A percentile compares a stretch with the other conserved stretches of the same genome.
These are phyloP conservation scores for Agrotis puta DNA, from an alignment of 2,888 invertebrate genomes.

Conservation along the genomic window DNA sequence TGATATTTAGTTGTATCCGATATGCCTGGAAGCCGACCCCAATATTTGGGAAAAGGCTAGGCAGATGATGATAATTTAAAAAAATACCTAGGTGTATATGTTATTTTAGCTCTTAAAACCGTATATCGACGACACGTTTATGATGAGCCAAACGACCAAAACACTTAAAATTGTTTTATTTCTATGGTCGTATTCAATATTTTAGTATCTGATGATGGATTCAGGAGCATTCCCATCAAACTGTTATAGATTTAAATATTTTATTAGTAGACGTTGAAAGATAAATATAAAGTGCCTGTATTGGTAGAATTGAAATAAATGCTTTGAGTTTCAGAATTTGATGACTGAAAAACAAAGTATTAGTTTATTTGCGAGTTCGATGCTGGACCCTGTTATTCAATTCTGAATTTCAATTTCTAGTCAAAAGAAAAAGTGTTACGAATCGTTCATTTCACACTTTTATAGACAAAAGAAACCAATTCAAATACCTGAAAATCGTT, in stretches of 20 bases:
- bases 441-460: not conserved
- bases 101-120: not conserved
- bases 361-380: too few species aligned
- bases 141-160: conserved; percentile 26
- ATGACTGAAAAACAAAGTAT: too few species aligned
- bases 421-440: not conserved
- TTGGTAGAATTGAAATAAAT: too few species aligned
- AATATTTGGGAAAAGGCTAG: too few species aligned
- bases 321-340: too few species aligned
- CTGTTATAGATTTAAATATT: not conserved
- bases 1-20: too few species aligned
- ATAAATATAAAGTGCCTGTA: not conserved
- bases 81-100: too few species aligned
- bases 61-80: too few species aligned
- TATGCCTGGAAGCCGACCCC: too few species aligned
- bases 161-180: conserved; percentile 30
- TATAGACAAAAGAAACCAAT: not conserved
- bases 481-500: too few species aligned
- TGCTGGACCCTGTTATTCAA: too few species aligned
- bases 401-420: not conserved
- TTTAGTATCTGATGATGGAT: conserved; percentile 32
- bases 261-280: not conserved
- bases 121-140: conserved; percentile 38
- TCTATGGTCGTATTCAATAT: conserved; percentile 34
- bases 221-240: not conserved